Evolutionary conservation across 2,113 vertebrate species (phyloP), one percentile per base, ranked within the genome.

Genomic region (Indicator maculatus): DNA sequence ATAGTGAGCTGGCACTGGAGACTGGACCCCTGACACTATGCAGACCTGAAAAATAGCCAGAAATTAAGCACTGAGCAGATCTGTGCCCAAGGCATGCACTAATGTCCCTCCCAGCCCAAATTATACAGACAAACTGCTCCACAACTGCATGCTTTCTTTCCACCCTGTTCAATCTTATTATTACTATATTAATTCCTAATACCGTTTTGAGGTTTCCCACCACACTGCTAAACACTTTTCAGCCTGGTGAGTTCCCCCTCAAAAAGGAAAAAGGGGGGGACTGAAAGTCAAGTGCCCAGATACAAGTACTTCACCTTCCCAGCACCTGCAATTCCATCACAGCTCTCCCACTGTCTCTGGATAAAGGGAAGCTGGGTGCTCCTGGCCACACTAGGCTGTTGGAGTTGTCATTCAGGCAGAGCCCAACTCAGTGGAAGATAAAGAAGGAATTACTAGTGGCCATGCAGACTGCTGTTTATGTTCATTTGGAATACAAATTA

Each of bases 11-110:
- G 6, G 45, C 44, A 24, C 21, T 26, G 17, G 69, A 64, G 36
- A 33, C 44, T 0, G 0, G 56, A 45, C 10, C 31, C 23, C 56
- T 44, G 63, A 4, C 27, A 5, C 18, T 47, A 3, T 6, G 27
- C 19, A 56, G 39, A 50, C 7, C 2, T 66, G 3, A 60, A 77
- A 80, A 71, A 12, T 27, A 30, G 21, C 30, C 61, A 63, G 44
- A 38, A 88, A 56, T 50, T 17, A 61, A 71, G 26, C 11, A 1
- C 18, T 0, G 1, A 71, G 52, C 38, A 41, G 44, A 60, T 10
- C 7, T 28, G 20, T 74, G 61, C 38, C 31, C 16, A 2, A 59
- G 31, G 13, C 2, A 1, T 45, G 31, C 19, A 15, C 2, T 0
- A 7, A 12, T 31, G 24, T 41, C 38, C 38, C 17, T 41, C 61